Evolutionary conservation across 2,113 vertebrate genomes (phyloP).

Genomic region (Indicator maculatus): DNA sequence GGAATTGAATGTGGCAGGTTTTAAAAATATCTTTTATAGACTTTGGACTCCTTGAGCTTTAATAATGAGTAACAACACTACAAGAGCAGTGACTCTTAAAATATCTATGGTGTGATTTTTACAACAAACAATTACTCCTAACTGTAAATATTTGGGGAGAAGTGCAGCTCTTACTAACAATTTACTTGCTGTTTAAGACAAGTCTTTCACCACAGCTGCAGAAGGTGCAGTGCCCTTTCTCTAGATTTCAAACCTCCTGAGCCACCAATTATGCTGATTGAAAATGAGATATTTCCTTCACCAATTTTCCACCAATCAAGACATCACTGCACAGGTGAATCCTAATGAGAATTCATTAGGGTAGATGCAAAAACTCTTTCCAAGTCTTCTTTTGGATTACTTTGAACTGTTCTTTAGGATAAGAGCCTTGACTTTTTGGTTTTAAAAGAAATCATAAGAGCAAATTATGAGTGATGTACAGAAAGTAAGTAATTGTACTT

Average conservation of each 20-base stretch:
- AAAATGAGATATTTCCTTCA: slow-evolving; percentile 53
- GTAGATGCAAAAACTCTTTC: background rate
- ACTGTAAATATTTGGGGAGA: background rate
- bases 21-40: background rate
- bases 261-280: slow-evolving; percentile 31
- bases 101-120: background rate
- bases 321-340: background rate
- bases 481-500: background rate
- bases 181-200: background rate
- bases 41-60: background rate
- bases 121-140: background rate
- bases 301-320: slow-evolving; percentile 37
- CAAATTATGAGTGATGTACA: background rate
- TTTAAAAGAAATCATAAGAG: background rate
- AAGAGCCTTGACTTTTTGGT: background rate
- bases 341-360: slow-evolving; percentile 24
- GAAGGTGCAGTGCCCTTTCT: background rate
- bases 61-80: background rate
- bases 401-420: background rate
- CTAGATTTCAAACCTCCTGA: slow-evolving; percentile 8
- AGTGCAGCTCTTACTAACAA: background rate
- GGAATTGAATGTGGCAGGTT: rapidly evolving
- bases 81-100: background rate
- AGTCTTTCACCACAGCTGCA: slow-evolving; percentile 8
- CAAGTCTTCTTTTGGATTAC: background rate